phyloP scores from a whole-genome alignment of 2,113 vertebrate genomes.

The Hippocampus abdominalis region DNA sequence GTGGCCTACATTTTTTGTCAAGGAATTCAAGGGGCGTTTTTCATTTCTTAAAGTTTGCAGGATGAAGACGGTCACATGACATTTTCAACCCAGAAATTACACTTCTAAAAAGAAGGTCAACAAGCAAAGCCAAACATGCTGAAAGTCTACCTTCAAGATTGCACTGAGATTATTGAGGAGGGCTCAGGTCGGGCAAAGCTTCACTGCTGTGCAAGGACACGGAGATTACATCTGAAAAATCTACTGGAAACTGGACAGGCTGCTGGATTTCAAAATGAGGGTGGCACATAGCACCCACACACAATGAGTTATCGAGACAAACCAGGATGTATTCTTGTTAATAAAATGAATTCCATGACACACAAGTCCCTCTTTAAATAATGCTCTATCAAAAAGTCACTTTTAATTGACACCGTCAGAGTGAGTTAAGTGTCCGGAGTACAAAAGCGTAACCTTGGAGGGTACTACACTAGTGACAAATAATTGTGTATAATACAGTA shows the following conservation, averaged over 20 bases:
- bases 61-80: too few species aligned
- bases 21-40: too few species aligned
- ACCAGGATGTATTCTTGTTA: neutral
- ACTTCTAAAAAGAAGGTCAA: too few species aligned
- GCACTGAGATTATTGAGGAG: conserved; percentile 2
- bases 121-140: too few species aligned
- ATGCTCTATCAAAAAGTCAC: too few species aligned
- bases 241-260: neutral
- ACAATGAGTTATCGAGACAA: neutral
- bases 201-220: neutral
- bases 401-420: neutral
- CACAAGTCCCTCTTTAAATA: neutral
- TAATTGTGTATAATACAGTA: neutral
- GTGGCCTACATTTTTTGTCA: too few species aligned
- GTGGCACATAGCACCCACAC: neutral
- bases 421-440: neutral
- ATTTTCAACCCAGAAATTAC: too few species aligned
- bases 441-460: neutral
- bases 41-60: too few species aligned
- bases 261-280: conserved; percentile 3
- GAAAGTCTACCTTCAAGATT: conserved; percentile 10
- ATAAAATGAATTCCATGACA: neutral
- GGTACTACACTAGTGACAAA: neutral
- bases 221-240: conserved; percentile 6
- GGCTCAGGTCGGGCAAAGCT: conserved; percentile 16